phyloP scores from a whole-genome alignment of 2,797 vertebrate species.

The Bradypus variegatus region DNA sequence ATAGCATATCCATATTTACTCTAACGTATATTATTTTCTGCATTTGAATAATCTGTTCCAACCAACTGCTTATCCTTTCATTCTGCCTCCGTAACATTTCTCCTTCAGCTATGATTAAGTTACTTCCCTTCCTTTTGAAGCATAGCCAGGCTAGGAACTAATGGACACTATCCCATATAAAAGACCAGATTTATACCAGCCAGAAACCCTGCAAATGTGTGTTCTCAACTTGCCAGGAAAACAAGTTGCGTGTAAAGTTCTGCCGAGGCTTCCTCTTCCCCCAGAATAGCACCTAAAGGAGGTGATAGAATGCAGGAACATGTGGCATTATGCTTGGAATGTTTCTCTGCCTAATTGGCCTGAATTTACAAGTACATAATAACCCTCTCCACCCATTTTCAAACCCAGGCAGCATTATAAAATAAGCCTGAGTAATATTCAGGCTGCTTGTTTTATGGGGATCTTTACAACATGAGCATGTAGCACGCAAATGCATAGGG shows the following conservation, averaged over 20 bases:
- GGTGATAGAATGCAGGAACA: background rate
- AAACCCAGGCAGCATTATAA: constrained; percentile 45
- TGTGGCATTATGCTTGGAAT: background rate
- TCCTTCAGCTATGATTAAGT: background rate
- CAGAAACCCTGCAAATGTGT: background rate
- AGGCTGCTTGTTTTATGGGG: constrained; percentile 58
- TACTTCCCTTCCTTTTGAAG: background rate
- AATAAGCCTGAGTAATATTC: constrained; percentile 48
- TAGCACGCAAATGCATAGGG: background rate
- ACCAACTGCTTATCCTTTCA: background rate
- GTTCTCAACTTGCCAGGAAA: background rate
- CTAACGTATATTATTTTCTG: background rate
- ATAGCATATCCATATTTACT: background rate
- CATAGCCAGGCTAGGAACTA: background rate
- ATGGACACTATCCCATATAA: background rate
- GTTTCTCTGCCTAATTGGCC: constrained; percentile 52
- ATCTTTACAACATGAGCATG: constrained; percentile 42
- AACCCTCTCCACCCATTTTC: constrained; percentile 35
- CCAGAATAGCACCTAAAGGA: constrained; percentile 5
- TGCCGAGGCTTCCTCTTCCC: background rate
- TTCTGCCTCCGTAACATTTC: background rate
- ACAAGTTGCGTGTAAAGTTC: background rate
- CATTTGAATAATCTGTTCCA: background rate
- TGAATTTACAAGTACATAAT: constrained; percentile 58
- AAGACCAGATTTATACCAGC: background rate